Evolutionary conservation across 1,140 invertebrate genomes (phyloP).

Genomic region (Drosophila eugracilis): DNA sequence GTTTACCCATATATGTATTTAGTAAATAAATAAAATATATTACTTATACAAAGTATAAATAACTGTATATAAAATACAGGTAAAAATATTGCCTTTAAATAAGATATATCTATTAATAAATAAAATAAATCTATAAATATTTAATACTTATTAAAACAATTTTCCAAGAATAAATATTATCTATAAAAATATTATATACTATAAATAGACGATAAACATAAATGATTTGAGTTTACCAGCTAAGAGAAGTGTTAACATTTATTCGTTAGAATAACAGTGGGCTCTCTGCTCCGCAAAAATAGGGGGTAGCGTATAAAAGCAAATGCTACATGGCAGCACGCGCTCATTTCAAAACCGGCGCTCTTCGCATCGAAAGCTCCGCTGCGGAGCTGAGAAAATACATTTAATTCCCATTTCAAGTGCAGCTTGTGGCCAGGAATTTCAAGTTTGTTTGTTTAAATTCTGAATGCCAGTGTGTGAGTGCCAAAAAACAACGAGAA

Average conservation of each 20-base stretch:
- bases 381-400: constrained; percentile 32
- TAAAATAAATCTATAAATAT: too few relatives aligned
- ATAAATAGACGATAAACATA: background rate
- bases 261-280: background rate
- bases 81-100: too few relatives aligned
- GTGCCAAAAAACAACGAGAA: background rate
- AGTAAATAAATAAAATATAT: too few relatives aligned
- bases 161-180: background rate
- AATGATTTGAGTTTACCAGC: background rate
- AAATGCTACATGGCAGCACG: background rate
- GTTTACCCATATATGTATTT: too few relatives aligned
- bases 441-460: constrained; percentile 30
- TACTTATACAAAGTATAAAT: too few relatives aligned
- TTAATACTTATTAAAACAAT: too few relatives aligned
- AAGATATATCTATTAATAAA: too few relatives aligned
- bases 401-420: constrained; percentile 40
- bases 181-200: too few relatives aligned
- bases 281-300: background rate
- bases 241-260: background rate
- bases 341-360: constrained; percentile 60
- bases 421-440: constrained; percentile 37
- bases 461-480: constrained; percentile 9
- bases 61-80: too few relatives aligned
- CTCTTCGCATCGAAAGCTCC: constrained; percentile 48
- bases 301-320: constrained; percentile 23